Percentiles rank a stretch among this genome's conserved stretches.
Conservation (phyloP, 2,113 vertebrate species). For the Hipposideros armiger region DNA sequence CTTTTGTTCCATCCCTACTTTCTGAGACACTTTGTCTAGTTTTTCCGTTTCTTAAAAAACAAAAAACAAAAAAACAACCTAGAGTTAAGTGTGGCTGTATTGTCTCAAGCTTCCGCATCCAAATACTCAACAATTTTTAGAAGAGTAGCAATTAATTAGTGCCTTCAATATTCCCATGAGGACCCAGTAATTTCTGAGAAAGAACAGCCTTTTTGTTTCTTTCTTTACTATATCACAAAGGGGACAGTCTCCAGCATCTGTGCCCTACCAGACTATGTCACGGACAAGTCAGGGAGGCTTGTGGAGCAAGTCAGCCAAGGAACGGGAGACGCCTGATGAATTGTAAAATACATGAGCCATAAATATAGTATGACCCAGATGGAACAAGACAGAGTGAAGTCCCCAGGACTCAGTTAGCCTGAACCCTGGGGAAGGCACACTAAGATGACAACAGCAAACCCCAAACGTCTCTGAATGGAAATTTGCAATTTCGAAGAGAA, state of each 20-base stretch:
- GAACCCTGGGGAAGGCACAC: not conserved
- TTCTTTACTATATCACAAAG: not conserved
- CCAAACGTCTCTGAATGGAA: not conserved
- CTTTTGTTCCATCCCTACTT: constrained; percentile 23
- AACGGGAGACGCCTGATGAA: not conserved
- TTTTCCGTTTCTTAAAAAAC: not conserved
- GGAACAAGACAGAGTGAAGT: not conserved
- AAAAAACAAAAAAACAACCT: not conserved
- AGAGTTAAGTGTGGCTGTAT: not conserved
- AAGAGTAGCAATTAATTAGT: not conserved
- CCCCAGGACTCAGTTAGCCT: not conserved
- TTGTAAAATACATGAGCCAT: not conserved
- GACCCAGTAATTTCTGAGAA: not conserved
- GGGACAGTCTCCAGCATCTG: not conserved
- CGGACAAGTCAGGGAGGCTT: not conserved
- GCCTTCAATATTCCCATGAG: not conserved
- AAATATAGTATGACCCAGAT: not conserved
- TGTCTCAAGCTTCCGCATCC: not conserved
- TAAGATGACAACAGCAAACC: not conserved
- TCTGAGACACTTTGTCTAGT: not conserved
- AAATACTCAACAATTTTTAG: not conserved
- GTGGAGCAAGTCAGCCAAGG: constrained; percentile 1
- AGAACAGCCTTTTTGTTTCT: not conserved
- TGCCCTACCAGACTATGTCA: not conserved
- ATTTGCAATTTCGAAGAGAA: fast-evolving